Percentiles rank a stretch among this genome's conserved stretches.
Evolutionary conservation across 2,888 invertebrate species (phyloP).

Genomic region (Andrena minutula): DNA sequence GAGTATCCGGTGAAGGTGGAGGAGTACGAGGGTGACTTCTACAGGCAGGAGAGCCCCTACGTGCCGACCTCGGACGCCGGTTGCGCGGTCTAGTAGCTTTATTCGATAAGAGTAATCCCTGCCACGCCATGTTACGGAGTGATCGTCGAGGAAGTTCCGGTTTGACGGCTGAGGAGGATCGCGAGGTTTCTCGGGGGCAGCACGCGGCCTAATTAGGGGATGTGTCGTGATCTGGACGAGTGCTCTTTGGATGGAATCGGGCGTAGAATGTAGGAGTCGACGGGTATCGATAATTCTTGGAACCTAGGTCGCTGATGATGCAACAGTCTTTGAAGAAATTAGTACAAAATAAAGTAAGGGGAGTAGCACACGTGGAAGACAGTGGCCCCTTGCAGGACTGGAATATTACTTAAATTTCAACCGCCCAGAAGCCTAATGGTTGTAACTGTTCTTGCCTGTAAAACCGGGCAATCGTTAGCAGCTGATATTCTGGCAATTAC

Average conservation of each 20-base stretch:
- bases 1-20: slow-evolving; percentile 83
- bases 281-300: background rate
- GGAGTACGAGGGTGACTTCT: slow-evolving; percentile 80
- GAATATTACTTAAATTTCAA: too few relatives aligned
- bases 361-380: too few relatives aligned
- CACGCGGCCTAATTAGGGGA: background rate
- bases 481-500: background rate
- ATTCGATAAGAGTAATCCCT: slow-evolving; percentile 30
- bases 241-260: background rate
- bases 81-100: slow-evolving; percentile 80
- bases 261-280: background rate
- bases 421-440: too few relatives aligned
- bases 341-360: too few relatives aligned
- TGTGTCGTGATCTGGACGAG: background rate
- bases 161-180: slow-evolving; percentile 23
- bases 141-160: slow-evolving; percentile 23
- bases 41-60: slow-evolving; percentile 80
- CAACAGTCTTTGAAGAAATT: too few relatives aligned
- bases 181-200: background rate
- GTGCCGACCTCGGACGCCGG: slow-evolving; percentile 81
- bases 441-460: background rate
- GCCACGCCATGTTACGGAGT: slow-evolving; percentile 47
- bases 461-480: background rate
- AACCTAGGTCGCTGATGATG: too few relatives aligned
- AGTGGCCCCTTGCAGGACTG: too few relatives aligned